Conservation (phyloP, 1,140 invertebrate species). For the Microplitis mediator region DNA sequence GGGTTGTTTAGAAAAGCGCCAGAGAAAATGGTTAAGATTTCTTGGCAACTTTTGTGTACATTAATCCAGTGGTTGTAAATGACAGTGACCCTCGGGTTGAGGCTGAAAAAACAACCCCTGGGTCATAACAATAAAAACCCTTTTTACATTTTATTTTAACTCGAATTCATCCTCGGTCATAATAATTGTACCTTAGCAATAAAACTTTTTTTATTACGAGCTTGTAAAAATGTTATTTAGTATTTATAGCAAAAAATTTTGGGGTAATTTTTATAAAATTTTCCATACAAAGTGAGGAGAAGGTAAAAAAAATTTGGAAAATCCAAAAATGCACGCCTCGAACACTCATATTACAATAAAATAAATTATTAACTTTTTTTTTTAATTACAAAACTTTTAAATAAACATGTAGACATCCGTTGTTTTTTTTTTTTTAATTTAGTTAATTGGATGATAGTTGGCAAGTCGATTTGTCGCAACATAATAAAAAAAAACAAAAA, state of each 20-base stretch:
- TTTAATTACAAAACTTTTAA: too few species aligned
- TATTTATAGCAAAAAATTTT: slow-evolving; percentile 1
- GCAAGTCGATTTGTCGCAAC: too few species aligned
- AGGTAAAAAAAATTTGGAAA: too few species aligned
- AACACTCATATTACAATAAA: too few species aligned
- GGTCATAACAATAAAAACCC: slow-evolving; percentile 29
- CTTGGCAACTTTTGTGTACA: slow-evolving; percentile 3
- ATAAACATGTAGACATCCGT: too few species aligned
- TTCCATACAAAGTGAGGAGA: too few species aligned
- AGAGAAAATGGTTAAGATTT: slow-evolving; percentile 47
- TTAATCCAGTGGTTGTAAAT: slow-evolving; percentile 12
- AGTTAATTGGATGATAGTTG: too few species aligned
- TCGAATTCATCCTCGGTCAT: slow-evolving; percentile 10
- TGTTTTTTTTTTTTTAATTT: too few species aligned
- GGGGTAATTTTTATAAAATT: too few species aligned
- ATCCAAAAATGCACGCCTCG: too few species aligned
- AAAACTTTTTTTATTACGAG: slow-evolving; percentile 12
- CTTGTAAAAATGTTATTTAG: slow-evolving; percentile 13
- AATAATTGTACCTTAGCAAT: slow-evolving; percentile 17
- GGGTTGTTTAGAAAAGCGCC: slow-evolving; percentile 4
- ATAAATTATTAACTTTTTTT: too few species aligned
- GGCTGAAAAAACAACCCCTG: slow-evolving; percentile 11
- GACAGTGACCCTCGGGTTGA: slow-evolving; percentile 17
- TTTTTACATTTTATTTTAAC: slow-evolving; percentile 41
- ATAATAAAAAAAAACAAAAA: too few species aligned